Percentiles rank a stretch among this genome's conserved stretches.
phyloP scores from a whole-genome alignment of 2,113 vertebrate genomes.

The Recurvirostra avosetta region DNA sequence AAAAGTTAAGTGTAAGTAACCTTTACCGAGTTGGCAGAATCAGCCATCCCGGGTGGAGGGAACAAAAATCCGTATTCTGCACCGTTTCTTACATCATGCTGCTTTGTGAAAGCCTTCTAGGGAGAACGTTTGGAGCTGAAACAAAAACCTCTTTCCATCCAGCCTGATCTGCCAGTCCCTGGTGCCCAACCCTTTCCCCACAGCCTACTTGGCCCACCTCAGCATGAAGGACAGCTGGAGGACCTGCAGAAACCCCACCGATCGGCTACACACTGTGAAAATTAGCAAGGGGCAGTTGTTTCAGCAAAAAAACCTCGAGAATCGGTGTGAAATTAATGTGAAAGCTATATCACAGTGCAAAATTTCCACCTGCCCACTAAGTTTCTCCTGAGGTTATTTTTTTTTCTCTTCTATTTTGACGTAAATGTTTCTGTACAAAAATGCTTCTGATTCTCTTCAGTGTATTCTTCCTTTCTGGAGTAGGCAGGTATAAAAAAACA shows the following conservation, averaged over 20 bases:
- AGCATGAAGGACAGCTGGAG: not conserved
- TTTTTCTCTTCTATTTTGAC: not conserved
- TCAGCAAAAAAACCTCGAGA: not conserved
- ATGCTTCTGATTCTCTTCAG: not conserved
- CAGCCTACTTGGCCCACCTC: not conserved
- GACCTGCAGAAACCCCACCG: not conserved
- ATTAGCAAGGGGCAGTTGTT: not conserved
- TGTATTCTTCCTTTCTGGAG: not conserved
- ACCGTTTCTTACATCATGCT: not conserved
- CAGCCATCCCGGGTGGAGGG: not conserved
- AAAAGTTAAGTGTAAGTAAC: not conserved
- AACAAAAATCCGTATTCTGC: not conserved
- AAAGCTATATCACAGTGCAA: conserved; percentile 73
- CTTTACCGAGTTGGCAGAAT: not conserved
- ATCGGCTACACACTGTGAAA: not conserved
- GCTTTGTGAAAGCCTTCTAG: not conserved
- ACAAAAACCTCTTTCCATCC: not conserved
- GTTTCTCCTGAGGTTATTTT: conserved; percentile 57
- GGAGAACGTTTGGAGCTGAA: not conserved
- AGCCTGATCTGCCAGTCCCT: not conserved
- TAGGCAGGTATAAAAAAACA: conserved; percentile 23
- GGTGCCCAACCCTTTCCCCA: not conserved
- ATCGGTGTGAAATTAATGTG: conserved; percentile 34
- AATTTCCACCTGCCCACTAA: conserved; percentile 71
- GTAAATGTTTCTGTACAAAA: conserved; percentile 17